phyloP scores from a whole-genome alignment of 1,140 invertebrate genomes.

The Dendrolimus kikuchii region DNA sequence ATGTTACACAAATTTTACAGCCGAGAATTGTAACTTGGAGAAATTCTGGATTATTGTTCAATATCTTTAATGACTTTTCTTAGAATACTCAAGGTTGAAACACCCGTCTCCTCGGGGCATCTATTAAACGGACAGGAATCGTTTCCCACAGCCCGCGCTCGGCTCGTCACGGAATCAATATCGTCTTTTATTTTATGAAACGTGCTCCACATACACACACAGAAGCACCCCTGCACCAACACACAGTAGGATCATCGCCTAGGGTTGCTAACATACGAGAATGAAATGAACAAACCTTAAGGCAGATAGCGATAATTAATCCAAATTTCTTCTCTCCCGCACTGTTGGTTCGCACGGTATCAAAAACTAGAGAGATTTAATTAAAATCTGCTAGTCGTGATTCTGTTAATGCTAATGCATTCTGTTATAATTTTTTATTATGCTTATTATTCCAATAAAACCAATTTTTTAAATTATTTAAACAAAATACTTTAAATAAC shows the following conservation, averaged over 20 bases:
- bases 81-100: slow-evolving; percentile 14
- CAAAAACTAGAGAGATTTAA: slow-evolving; percentile 32
- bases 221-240: slow-evolving; percentile 16
- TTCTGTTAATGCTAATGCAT: too few relatives aligned
- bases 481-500: too few relatives aligned
- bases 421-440: slow-evolving; percentile 23
- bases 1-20: slow-evolving; percentile 32
- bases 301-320: slow-evolving; percentile 41
- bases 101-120: slow-evolving; percentile 51
- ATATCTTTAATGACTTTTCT: slow-evolving; percentile 23
- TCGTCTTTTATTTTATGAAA: slow-evolving; percentile 68
- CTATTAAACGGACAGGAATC: slow-evolving; percentile 62
- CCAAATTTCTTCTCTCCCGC: slow-evolving; percentile 36
- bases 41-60: neutral
- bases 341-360: slow-evolving; percentile 26
- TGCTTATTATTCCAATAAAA: neutral
- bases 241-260: slow-evolving; percentile 15
- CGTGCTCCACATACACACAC: slow-evolving; percentile 57
- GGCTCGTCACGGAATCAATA: slow-evolving; percentile 67
- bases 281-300: slow-evolving; percentile 28
- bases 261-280: slow-evolving; percentile 26
- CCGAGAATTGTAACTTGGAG: slow-evolving; percentile 9
- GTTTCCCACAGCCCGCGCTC: slow-evolving; percentile 63
- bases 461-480: too few relatives aligned
- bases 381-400: slow-evolving; percentile 39